phyloP scores from a whole-genome alignment of 2,888 invertebrate genomes.

The Hypomecis punctinalis region DNA sequence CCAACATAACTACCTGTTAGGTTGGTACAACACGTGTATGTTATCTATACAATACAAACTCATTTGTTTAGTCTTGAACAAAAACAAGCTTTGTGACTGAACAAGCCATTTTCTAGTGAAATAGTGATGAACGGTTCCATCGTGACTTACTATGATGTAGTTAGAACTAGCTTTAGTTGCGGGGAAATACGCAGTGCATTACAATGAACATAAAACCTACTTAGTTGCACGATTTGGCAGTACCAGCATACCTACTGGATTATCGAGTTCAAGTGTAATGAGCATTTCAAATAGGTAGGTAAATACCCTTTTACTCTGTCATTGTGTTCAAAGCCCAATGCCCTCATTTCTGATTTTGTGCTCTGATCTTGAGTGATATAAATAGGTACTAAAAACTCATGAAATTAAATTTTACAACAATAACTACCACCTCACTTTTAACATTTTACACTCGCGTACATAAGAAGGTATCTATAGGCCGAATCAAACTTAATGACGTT shows the following conservation, averaged over 20 bases:
- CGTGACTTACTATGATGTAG: constrained; percentile 10
- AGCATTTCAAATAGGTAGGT: too few relatives aligned
- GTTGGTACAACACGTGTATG: neutral
- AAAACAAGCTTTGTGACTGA: constrained; percentile 3
- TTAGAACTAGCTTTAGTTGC: neutral
- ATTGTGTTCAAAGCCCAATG: too few relatives aligned
- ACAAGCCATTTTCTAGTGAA: constrained; percentile 16
- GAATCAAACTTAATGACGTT: too few relatives aligned
- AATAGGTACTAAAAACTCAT: too few relatives aligned
- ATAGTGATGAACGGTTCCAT: neutral
- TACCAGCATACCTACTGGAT: neutral
- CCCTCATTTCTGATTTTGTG: too few relatives aligned
- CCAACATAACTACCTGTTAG: neutral
- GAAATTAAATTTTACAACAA: too few relatives aligned
- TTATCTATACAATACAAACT: neutral
- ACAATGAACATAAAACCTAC: neutral
- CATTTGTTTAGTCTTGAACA: neutral
- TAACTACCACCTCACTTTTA: too few relatives aligned
- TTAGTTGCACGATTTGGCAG: constrained; percentile 4
- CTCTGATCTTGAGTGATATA: too few relatives aligned
- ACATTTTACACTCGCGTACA: too few relatives aligned
- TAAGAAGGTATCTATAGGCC: too few relatives aligned
- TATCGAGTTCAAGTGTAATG: neutral
- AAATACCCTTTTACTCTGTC: too few relatives aligned
- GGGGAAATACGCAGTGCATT: constrained; percentile 16